Conservation (phyloP, 37 sponge, comb jelly and placozoan species). For the Chondrilla cf. caribensis region DNA sequence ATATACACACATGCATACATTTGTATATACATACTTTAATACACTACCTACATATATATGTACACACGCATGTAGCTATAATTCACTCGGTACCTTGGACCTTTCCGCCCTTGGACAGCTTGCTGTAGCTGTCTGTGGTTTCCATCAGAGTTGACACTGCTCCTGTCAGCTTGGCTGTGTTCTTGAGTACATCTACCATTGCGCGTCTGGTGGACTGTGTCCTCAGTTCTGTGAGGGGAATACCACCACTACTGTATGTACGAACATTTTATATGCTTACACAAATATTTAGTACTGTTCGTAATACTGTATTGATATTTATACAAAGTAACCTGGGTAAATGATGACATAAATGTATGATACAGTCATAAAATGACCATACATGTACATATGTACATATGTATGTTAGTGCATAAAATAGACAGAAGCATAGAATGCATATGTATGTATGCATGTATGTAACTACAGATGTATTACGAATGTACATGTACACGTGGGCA, state of each 20-base stretch:
- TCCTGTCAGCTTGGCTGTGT: neutral
- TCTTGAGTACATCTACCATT: neutral
- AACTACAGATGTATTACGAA: neutral
- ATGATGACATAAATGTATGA: too few species aligned
- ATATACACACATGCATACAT: neutral
- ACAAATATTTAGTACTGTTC: too few species aligned
- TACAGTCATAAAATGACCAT: too few species aligned
- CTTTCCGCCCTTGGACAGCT: neutral
- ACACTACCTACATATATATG: neutral
- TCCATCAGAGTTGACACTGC: neutral
- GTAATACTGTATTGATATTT: too few species aligned
- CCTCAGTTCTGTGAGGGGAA: neutral
- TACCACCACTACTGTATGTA: too few species aligned
- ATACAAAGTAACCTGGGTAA: too few species aligned
- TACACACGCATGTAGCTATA: neutral
- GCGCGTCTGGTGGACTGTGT: neutral
- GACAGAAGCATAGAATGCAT: neutral
- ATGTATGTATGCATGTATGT: neutral
- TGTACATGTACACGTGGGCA: neutral
- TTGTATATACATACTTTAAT: neutral
- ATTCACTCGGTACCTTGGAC: neutral
- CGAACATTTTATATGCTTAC: too few species aligned
- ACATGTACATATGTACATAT: neutral
- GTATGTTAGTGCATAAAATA: neutral
- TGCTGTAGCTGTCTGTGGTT: slow-evolving; percentile 1